phyloP scores from a whole-genome alignment of 2,888 invertebrate genomes.

The Drosophila gaucha region DNA sequence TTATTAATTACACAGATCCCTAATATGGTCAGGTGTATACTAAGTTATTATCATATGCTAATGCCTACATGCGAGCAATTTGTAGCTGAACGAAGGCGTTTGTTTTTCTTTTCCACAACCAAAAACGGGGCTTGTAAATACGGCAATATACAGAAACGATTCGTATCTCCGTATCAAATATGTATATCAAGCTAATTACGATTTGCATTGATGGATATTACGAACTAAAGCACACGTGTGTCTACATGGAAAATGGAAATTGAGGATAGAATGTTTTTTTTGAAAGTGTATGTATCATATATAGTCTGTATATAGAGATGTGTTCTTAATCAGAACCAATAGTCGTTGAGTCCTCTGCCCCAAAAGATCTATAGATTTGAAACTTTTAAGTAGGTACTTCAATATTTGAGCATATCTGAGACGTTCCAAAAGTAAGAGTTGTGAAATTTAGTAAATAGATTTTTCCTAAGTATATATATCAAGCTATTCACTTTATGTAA shows the following conservation, averaged over 20 bases:
- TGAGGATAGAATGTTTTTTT: no score
- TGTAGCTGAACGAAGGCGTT: slow-evolving; percentile 47
- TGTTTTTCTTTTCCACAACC: slow-evolving; percentile 22
- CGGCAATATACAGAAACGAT: background rate
- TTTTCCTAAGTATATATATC: background rate
- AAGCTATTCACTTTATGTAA: background rate
- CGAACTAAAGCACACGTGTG: background rate
- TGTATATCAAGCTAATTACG: slow-evolving; percentile 4
- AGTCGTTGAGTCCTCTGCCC: no score
- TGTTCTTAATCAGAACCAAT: no score
- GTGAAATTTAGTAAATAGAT: background rate
- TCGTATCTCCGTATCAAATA: background rate
- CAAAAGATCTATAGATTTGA: no score
- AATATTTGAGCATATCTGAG: background rate
- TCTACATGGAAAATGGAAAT: background rate
- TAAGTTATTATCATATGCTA: slow-evolving; percentile 18
- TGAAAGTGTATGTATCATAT: background rate
- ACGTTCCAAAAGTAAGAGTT: no score
- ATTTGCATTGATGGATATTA: slow-evolving; percentile 1
- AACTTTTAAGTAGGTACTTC: no score
- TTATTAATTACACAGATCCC: slow-evolving; percentile 41
- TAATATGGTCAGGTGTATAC: slow-evolving; percentile 40
- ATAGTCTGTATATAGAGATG: no score
- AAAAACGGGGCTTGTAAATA: slow-evolving; percentile 8
- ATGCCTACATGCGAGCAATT: slow-evolving; percentile 21